Evolutionary conservation across 30 jellyfish, hydroid and myxozoan species (phyloP).

Genomic region (Cassiopea xamachana): DNA sequence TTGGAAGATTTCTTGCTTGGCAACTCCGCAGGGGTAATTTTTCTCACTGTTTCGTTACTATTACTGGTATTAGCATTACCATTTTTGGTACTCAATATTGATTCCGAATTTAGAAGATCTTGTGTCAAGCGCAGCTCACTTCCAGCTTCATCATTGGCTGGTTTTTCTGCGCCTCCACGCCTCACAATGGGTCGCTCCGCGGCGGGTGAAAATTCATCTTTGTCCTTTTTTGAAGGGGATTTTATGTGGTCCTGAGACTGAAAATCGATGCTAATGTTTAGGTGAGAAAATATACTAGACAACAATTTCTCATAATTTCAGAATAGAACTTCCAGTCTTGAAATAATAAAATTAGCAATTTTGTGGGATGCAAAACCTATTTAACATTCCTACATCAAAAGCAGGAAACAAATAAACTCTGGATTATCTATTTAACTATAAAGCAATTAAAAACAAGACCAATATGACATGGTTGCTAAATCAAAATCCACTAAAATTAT

Average conservation of each 20-base stretch:
- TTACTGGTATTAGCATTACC: background rate
- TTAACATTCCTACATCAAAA: too few species aligned
- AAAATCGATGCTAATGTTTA: background rate
- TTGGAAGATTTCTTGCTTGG: background rate
- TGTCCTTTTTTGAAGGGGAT: slow-evolving; percentile 22
- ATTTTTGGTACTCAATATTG: background rate
- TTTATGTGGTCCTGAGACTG: slow-evolving; percentile 59
- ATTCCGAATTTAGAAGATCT: slow-evolving; percentile 11
- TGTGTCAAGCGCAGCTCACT: slow-evolving; percentile 41
- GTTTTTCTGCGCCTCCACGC: background rate
- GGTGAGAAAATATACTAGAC: too few species aligned
- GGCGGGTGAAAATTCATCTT: slow-evolving; percentile 8
- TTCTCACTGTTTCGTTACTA: background rate
- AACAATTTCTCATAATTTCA: too few species aligned
- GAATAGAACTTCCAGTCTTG: too few species aligned
- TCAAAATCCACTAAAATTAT: too few species aligned
- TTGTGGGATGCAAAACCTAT: too few species aligned
- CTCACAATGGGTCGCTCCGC: background rate
- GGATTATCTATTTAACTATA: too few species aligned
- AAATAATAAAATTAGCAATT: too few species aligned
- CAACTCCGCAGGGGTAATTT: slow-evolving; percentile 16
- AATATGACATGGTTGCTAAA: too few species aligned
- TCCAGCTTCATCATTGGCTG: background rate
- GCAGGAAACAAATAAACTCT: too few species aligned
- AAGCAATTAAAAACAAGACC: too few species aligned